phyloP scores from a whole-genome alignment of 2,888 invertebrate genomes.

The Vesta saturnalis region DNA sequence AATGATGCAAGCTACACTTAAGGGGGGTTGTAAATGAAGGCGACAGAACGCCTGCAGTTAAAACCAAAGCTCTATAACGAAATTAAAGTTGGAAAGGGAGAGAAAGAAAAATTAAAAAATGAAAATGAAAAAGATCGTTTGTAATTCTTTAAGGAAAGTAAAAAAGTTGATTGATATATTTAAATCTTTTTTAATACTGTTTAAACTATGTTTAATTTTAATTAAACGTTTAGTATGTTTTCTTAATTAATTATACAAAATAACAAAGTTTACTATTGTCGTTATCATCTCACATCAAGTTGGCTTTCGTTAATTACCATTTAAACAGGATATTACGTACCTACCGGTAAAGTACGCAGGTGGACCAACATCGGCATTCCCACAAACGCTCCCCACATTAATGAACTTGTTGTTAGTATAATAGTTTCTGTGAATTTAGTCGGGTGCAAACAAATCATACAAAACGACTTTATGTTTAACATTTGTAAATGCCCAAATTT shows the following conservation, averaged over 20 bases:
- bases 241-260: neutral
- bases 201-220: conserved; percentile 7
- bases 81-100: conserved; percentile 1
- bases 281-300: conserved; percentile 1
- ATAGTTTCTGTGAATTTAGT: conserved; percentile 20
- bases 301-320: conserved; percentile 17
- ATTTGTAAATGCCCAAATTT: neutral
- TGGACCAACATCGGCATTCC: conserved; percentile 20
- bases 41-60: conserved; percentile 4
- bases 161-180: conserved; percentile 4
- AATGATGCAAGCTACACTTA: neutral
- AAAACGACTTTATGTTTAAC: neutral
- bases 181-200: neutral
- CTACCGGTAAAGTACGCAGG: conserved; percentile 21
- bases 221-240: neutral
- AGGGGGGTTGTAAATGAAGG: conserved; percentile 3
- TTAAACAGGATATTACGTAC: conserved; percentile 22
- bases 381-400: conserved; percentile 23
- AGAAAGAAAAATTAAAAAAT: conserved; percentile 14
- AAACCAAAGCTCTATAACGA: conserved; percentile 11
- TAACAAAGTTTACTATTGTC: neutral
- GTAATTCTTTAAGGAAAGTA: conserved; percentile 8
- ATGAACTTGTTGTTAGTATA: conserved; percentile 20
- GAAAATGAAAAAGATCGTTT: conserved; percentile 15
- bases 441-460: conserved; percentile 9